Evolutionary conservation across 92 coral and sea anemone genomes (phyloP).

Genomic region (Actinostola sp.): DNA sequence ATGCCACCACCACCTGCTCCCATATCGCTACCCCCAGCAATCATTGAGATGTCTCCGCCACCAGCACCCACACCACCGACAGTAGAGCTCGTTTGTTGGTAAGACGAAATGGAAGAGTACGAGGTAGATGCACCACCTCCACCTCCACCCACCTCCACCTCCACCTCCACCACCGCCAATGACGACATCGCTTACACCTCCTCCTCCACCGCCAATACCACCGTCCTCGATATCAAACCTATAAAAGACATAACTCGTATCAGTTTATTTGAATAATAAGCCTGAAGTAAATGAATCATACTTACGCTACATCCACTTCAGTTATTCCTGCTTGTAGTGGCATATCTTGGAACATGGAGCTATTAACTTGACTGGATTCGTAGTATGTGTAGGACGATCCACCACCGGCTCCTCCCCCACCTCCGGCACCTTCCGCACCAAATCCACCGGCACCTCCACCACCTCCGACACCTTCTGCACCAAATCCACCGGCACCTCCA

Average conservation of each 20-base stretch:
- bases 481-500: conserved; percentile 14
- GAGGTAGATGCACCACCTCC: conserved; percentile 9
- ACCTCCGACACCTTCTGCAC: neutral
- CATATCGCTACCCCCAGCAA: conserved; percentile 4
- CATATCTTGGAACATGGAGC: conserved; percentile 37
- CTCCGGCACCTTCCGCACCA: neutral
- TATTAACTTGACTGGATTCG: neutral
- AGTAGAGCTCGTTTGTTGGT: neutral
- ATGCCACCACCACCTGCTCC: neutral
- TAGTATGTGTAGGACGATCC: conserved; percentile 14
- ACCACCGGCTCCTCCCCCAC: conserved; percentile 15
- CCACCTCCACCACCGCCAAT: conserved; percentile 25
- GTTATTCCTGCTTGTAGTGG: conserved; percentile 30
- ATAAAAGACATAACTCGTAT: too few relatives aligned
- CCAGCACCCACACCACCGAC: conserved; percentile 5
- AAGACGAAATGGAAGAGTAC: neutral
- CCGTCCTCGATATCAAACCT: conserved; percentile 38
- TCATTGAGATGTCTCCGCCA: neutral
- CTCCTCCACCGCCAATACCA: conserved; percentile 20
- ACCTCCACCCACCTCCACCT: conserved; percentile 22
- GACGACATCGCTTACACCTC: conserved; percentile 15
- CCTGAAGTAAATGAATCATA: too few relatives aligned
- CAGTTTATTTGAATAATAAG: too few relatives aligned
- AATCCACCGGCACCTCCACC: neutral
- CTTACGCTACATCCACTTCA: conserved; percentile 43